A percentile compares a stretch with the other conserved stretches of the same genome.
Conservation (phyloP, 2,888 invertebrate species). For the Drosophila lutescens region DNA sequence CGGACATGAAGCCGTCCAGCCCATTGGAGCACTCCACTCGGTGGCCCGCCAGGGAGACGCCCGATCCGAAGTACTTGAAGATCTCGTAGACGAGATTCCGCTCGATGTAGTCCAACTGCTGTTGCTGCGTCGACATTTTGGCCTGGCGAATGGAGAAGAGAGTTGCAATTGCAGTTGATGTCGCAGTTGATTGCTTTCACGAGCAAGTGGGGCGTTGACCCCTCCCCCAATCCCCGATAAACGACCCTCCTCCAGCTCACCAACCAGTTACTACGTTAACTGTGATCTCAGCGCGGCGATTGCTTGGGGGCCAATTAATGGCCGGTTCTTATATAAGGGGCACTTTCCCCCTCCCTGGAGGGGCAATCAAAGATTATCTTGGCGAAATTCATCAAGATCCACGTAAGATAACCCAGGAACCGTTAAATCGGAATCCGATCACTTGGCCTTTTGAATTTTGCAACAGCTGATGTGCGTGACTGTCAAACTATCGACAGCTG, state of each 20-base stretch:
- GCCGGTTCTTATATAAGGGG: background rate
- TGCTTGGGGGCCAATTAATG: background rate
- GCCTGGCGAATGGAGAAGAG: background rate
- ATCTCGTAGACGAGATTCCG: conserved; percentile 75
- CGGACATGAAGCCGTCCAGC: conserved; percentile 83
- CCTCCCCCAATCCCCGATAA: background rate
- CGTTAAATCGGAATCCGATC: background rate
- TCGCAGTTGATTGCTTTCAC: background rate
- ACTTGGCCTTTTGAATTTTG: background rate
- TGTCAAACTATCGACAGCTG: conserved; percentile 11
- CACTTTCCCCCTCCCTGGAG: background rate
- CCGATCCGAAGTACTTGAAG: conserved; percentile 62
- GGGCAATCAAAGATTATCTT: background rate
- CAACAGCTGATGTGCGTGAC: conserved; percentile 15
- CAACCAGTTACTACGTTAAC: background rate
- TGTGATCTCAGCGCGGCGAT: background rate
- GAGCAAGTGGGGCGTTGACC: background rate
- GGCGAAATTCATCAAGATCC: conserved; percentile 4
- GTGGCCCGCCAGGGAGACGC: conserved; percentile 56
- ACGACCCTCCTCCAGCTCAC: background rate
- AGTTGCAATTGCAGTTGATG: conserved; percentile 1
- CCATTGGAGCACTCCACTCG: conserved; percentile 72
- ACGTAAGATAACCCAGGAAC: background rate
- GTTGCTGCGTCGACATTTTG: conserved; percentile 33
- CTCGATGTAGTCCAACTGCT: conserved; percentile 74